Conservation (phyloP, 2,888 invertebrate species). For the Troides oblongomaculatus region DNA sequence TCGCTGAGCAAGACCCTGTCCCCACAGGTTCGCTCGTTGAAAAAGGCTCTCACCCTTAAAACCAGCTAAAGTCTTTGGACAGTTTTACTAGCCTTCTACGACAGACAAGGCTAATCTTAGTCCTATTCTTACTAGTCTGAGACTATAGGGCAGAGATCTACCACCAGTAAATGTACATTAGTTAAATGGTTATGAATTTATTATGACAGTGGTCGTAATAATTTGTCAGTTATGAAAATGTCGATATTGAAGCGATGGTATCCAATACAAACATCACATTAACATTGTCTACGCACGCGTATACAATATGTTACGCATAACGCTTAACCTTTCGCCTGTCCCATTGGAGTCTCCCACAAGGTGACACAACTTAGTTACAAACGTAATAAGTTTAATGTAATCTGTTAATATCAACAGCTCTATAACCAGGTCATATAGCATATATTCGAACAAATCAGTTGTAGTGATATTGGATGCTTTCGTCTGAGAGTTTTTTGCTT, state of each 20-base stretch:
- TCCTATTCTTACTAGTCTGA: too few relatives aligned
- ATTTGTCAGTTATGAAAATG: not conserved
- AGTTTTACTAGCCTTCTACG: too few relatives aligned
- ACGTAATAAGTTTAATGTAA: constrained; percentile 22
- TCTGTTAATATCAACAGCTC: constrained; percentile 25
- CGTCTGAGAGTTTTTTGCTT: constrained; percentile 40
- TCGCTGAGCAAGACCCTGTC: too few relatives aligned
- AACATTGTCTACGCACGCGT: constrained; percentile 41
- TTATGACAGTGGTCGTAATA: not conserved
- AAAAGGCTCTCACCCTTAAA: too few relatives aligned
- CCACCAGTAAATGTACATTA: too few relatives aligned
- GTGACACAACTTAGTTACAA: constrained; percentile 43
- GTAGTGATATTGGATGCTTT: constrained; percentile 35
- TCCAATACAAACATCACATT: constrained; percentile 37
- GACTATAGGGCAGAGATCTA: too few relatives aligned
- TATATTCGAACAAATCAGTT: constrained; percentile 26
- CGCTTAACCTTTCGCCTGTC: constrained; percentile 70
- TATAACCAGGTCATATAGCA: accelerated
- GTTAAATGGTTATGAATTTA: not conserved
- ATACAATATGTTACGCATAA: constrained; percentile 71
- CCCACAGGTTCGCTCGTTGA: too few relatives aligned
- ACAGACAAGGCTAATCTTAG: too few relatives aligned
- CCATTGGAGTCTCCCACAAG: constrained; percentile 74
- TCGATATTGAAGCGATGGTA: constrained; percentile 22
- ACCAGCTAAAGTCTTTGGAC: too few relatives aligned